These are phyloP conservation scores for Mastigias papua DNA, from an alignment of 30 jellyfish, hydroid and myxozoan genomes.

Conservation along the genomic window DNA sequence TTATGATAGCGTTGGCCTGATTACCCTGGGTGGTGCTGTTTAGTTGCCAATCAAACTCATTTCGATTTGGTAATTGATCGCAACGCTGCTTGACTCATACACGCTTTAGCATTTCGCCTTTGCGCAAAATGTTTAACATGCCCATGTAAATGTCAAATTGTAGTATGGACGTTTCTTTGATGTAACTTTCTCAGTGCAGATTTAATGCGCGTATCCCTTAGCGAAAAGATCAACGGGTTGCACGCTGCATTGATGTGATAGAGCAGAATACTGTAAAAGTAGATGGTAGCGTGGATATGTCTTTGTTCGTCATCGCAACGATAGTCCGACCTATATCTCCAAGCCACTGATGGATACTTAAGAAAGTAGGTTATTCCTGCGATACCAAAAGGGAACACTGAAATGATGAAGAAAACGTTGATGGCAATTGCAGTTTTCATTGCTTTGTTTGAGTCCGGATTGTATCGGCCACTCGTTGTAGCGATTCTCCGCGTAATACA, in stretches of 20 bases:
- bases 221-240: conserved; percentile 32
- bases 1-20: too few relatives aligned
- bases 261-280: conserved; percentile 28
- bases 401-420: not conserved
- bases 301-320: not conserved
- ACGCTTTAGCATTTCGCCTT: too few relatives aligned
- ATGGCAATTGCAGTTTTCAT: conserved; percentile 15
- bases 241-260: conserved; percentile 18
- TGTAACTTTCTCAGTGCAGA: conserved; percentile 5
- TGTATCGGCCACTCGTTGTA: not conserved
- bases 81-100: too few relatives aligned
- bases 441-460: conserved; percentile 15
- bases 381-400: conserved; percentile 11
- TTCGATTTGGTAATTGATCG: too few relatives aligned
- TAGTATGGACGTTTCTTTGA: not conserved
- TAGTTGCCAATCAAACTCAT: too few relatives aligned
- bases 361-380: conserved; percentile 6
- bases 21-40: too few relatives aligned
- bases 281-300: not conserved
- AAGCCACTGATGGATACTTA: conserved; percentile 30
- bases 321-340: conserved; percentile 18
- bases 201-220: conserved; percentile 33
- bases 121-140: not conserved
- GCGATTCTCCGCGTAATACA: not conserved
- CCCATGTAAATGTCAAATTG: not conserved